A percentile compares a stretch with the other conserved stretches of the same genome.
Conservation (phyloP, 2,888 invertebrate species). For the Cheilosia vernalis region DNA sequence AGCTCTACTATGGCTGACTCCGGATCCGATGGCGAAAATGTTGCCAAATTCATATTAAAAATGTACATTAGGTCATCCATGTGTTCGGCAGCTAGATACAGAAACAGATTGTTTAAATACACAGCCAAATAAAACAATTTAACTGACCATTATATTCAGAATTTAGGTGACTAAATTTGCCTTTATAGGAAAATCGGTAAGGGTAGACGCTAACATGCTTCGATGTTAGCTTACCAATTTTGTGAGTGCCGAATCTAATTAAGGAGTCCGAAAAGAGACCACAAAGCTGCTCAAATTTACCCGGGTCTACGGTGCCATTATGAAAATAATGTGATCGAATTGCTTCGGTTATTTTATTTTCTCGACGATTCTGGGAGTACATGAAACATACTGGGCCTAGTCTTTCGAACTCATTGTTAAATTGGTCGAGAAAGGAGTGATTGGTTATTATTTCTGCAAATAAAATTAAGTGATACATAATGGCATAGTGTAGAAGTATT, state of each 20-base stretch:
- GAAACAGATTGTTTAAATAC: slow-evolving; percentile 17
- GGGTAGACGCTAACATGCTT: slow-evolving; percentile 83
- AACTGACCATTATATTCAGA: slow-evolving; percentile 40
- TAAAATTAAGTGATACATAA: not conserved
- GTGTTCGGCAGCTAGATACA: slow-evolving; percentile 80
- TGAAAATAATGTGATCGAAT: slow-evolving; percentile 68
- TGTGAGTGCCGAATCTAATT: slow-evolving; percentile 84
- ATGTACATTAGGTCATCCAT: slow-evolving; percentile 85
- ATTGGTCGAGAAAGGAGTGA: slow-evolving; percentile 80
- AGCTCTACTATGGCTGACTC: slow-evolving; percentile 83
- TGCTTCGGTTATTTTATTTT: slow-evolving; percentile 43
- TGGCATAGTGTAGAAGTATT: not conserved
- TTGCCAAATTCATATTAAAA: slow-evolving; percentile 81
- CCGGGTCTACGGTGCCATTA: slow-evolving; percentile 24
- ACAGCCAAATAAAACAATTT: not conserved
- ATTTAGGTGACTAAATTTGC: slow-evolving; percentile 82
- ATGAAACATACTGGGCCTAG: slow-evolving; percentile 85
- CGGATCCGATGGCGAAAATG: slow-evolving; percentile 81
- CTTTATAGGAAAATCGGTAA: slow-evolving; percentile 84
- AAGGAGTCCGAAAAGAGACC: slow-evolving; percentile 84
- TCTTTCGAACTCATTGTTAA: slow-evolving; percentile 84
- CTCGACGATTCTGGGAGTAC: slow-evolving; percentile 80
- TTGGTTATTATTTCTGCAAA: slow-evolving; percentile 79
- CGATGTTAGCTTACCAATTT: slow-evolving; percentile 83
- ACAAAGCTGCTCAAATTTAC: slow-evolving; percentile 75